These are phyloP conservation scores for Scaptodrosophila latifasciaeformis DNA, from an alignment of 2,888 invertebrate species.

Conservation along the genomic window DNA sequence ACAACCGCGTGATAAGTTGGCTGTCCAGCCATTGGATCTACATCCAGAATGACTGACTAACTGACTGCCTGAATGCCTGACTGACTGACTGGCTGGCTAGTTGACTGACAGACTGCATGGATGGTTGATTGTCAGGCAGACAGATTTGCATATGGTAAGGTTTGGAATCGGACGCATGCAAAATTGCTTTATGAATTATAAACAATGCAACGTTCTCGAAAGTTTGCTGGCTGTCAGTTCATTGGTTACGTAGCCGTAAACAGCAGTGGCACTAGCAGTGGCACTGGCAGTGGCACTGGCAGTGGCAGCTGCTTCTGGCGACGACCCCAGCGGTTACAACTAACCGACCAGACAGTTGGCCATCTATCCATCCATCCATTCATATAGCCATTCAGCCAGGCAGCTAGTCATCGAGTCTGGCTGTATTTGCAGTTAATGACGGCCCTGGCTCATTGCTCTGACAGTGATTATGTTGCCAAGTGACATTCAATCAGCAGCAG, in stretches of 20 bases:
- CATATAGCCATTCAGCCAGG: too few relatives aligned
- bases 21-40: neutral
- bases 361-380: too few relatives aligned
- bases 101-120: neutral
- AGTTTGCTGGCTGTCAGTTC: neutral
- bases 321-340: neutral
- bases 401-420: too few relatives aligned
- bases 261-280: too few relatives aligned
- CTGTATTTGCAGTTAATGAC: constrained; percentile 33
- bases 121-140: constrained; percentile 30
- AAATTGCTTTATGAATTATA: constrained; percentile 61
- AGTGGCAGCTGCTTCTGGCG: neutral
- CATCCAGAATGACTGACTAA: constrained; percentile 15
- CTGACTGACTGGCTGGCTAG: neutral
- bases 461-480: constrained; percentile 60
- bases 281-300: constrained; percentile 7
- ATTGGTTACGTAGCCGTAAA: too few relatives aligned
- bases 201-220: constrained; percentile 36
- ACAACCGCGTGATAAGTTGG: constrained; percentile 35
- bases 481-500: constrained; percentile 57
- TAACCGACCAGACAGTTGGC: neutral
- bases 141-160: constrained; percentile 51
- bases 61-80: neutral
- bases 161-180: constrained; percentile 31
- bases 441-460: constrained; percentile 40